Evolutionary conservation across 1,140 invertebrate genomes (phyloP).

Genomic region (Nautilus pompilius): DNA sequence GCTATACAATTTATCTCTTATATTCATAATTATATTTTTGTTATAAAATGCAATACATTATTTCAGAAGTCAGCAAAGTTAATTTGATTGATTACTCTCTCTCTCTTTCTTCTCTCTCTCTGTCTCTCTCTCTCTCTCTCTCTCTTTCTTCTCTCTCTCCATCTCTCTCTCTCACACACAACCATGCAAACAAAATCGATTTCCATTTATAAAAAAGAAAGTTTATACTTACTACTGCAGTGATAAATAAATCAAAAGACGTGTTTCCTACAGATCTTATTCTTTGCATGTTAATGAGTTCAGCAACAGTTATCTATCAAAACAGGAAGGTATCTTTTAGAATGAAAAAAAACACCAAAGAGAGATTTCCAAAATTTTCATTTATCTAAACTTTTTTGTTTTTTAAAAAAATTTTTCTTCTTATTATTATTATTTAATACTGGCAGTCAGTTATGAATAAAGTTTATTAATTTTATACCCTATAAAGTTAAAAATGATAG

Average conservation of each 20-base stretch:
- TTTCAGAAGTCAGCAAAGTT: background rate
- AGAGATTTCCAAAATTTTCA: background rate
- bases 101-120: background rate
- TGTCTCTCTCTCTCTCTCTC: background rate
- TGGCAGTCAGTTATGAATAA: no score
- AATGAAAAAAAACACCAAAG: background rate
- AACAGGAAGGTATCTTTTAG: background rate
- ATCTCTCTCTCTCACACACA: no score
- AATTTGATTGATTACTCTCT: background rate
- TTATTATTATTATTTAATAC: no score
- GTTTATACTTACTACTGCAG: slow-evolving; percentile 16
- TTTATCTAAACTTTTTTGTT: no score
- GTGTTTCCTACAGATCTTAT: slow-evolving; percentile 17
- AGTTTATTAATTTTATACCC: no score
- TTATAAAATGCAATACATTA: background rate
- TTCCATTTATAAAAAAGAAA: no score
- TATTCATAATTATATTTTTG: no score
- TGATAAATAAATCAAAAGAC: slow-evolving; percentile 15
- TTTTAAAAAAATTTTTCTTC: no score
- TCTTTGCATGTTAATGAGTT: slow-evolving; percentile 21
- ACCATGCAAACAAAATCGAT: no score
- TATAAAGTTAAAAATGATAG: no score
- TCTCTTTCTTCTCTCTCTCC: background rate
- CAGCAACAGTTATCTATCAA: slow-evolving; percentile 24
- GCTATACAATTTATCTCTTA: no score